Evolutionary conservation across 2,113 vertebrate genomes (phyloP), one percentile per base, ranked within the genome.

Genomic region (Oceanites oceanicus): DNA sequence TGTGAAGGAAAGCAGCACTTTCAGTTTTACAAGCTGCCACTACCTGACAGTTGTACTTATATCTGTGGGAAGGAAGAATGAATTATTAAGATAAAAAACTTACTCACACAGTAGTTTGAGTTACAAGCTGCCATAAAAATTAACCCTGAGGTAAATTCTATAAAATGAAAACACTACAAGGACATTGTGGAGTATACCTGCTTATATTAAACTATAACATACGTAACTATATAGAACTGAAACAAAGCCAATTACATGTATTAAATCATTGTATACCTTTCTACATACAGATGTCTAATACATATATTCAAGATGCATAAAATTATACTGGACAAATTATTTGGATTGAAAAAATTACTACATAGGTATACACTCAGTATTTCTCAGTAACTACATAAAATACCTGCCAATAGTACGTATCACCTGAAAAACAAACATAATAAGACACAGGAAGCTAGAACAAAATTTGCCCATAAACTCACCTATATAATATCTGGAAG

Each of bases 401-500:
- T 62, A 56, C 30, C 32, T 77, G 47, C 29, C 70, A 62, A 23
- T 23, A 52, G 52, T 18, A 77, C 5, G 27, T 32, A 65, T 38
- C 36, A 67, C 16, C 55, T 86, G 74, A 63, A 88, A 95, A 88
- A 67, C 32, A 91, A 88, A 87, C 26, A 66, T 2, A 80, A 34
- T 49, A 70, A 93, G 23, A 81, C 27, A 93, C 5, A 80, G 17
- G 13, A 94, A 91, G 13, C 38, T 56, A 80, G 56, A 76, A 92
- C 29, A 81, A 95, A 49, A 40, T 65, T 82, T 67, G 19, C 21
- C 36, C 79, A 77, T 62, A 65, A 94, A 97, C 96, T 97, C 90
- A 97, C 88, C 96, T 88, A 80, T 52, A 29, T 14, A 92, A 49
- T 55, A 85, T 58, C n/a, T 96, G 74, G 71, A 92, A 84, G 88